Percentiles rank a stretch among this genome's conserved stretches.
These are phyloP conservation scores for Himalopsyche tibetana DNA, from an alignment of 2,888 invertebrate genomes.

Conservation along the genomic window DNA sequence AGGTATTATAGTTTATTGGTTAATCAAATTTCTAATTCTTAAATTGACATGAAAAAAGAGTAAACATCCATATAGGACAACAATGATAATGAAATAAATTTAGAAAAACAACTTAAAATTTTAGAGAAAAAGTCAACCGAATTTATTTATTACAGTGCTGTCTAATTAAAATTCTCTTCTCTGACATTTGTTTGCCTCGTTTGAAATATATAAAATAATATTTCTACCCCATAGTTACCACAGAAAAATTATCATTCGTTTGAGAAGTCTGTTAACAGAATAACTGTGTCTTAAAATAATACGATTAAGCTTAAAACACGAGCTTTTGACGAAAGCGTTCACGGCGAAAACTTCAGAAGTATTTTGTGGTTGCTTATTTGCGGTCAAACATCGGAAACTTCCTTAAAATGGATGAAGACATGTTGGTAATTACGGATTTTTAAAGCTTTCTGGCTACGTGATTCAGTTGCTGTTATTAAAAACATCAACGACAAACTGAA, in stretches of 20 bases:
- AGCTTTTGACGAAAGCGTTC: conserved; percentile 25
- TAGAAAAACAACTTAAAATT: too few relatives aligned
- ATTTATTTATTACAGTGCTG: too few relatives aligned
- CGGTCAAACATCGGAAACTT: not conserved
- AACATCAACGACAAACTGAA: not conserved
- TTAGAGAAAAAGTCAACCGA: too few relatives aligned
- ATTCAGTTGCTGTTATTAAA: not conserved
- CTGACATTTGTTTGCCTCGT: not conserved
- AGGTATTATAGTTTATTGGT: too few relatives aligned
- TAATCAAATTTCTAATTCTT: too few relatives aligned
- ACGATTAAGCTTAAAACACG: not conserved
- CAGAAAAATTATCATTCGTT: not conserved
- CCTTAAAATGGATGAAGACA: not conserved
- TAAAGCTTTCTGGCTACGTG: conserved; percentile 39
- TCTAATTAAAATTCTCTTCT: too few relatives aligned
- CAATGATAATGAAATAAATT: too few relatives aligned
- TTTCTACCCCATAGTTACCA: conserved; percentile 3
- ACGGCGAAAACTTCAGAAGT: conserved; percentile 21
- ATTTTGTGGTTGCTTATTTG: conserved; percentile 28
- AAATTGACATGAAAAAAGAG: too few relatives aligned
- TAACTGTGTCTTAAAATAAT: not conserved
- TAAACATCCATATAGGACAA: too few relatives aligned
- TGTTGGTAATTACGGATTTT: conserved; percentile 54
- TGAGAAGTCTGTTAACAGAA: not conserved
- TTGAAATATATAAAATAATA: not conserved